A percentile compares a stretch with the other conserved stretches of the same genome.
These are phyloP conservation scores for Coregonus ussuriensis DNA, from an alignment of 2,797 vertebrate genomes.

Conservation along the genomic window DNA sequence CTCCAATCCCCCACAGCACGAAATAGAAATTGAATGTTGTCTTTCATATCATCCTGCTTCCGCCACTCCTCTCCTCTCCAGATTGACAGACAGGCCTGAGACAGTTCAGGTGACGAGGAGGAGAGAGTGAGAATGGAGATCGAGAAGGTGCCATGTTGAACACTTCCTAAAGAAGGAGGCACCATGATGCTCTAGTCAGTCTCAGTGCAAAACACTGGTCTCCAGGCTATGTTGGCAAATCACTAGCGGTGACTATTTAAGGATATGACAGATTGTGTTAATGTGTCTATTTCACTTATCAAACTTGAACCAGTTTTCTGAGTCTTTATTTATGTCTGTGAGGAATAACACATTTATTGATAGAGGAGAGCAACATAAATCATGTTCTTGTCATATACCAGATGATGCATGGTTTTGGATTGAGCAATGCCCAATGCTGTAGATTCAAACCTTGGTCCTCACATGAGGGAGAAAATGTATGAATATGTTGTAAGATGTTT, in stretches of 20 bases:
- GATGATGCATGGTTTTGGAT: neutral
- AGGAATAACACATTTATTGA: constrained; percentile 55
- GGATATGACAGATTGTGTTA: constrained; percentile 64
- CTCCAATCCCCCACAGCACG: constrained; percentile 18
- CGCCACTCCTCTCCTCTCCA: constrained; percentile 42
- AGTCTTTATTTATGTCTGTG: constrained; percentile 52
- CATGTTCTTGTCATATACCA: constrained; percentile 16
- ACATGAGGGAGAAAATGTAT: neutral
- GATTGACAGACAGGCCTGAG: constrained; percentile 62
- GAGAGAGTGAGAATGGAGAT: constrained; percentile 59
- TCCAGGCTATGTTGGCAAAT: constrained; percentile 27
- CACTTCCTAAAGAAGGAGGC: constrained; percentile 60
- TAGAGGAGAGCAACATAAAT: constrained; percentile 24
- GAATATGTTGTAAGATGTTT: neutral
- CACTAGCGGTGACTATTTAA: constrained; percentile 59
- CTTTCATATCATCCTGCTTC: constrained; percentile 25
- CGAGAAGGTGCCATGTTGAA: constrained; percentile 63
- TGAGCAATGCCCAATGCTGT: neutral
- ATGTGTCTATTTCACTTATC: constrained; percentile 63
- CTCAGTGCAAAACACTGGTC: constrained; percentile 1
- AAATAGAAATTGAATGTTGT: neutral
- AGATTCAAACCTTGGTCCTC: neutral
- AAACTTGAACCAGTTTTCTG: constrained; percentile 55
- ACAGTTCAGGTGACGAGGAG: constrained; percentile 67
- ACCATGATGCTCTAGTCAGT: neutral